A percentile compares a stretch with the other conserved stretches of the same genome.
These are phyloP conservation scores for Mythimna loreyi DNA, from an alignment of 2,888 invertebrate genomes.

Conservation along the genomic window DNA sequence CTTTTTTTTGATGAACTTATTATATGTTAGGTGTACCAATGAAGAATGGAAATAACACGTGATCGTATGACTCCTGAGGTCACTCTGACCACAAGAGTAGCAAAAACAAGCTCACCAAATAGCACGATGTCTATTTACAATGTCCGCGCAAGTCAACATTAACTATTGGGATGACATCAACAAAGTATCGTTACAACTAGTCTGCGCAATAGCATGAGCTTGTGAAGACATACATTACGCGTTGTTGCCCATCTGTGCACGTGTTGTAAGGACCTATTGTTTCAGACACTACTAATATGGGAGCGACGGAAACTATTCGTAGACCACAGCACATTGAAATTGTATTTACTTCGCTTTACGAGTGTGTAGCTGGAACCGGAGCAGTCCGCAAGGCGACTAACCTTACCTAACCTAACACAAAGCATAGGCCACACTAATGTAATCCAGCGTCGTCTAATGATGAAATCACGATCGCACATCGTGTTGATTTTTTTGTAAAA, in stretches of 20 bases:
- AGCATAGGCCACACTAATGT: no score
- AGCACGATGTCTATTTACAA: not conserved
- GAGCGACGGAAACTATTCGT: not conserved
- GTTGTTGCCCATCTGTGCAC: not conserved
- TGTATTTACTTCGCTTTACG: not conserved
- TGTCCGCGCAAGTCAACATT: not conserved
- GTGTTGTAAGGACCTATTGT: conserved; percentile 29
- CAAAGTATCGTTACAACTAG: not conserved
- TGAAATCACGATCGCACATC: no score
- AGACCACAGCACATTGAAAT: not conserved
- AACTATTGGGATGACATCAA: not conserved
- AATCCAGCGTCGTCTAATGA: no score
- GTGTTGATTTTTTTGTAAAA: no score
- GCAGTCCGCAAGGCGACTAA: not conserved
- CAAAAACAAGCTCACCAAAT: conserved; percentile 13
- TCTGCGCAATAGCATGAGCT: not conserved
- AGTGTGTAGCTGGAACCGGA: not conserved
- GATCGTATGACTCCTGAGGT: not conserved
- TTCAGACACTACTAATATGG: not conserved
- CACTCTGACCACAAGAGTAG: not conserved
- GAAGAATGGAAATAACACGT: no score
- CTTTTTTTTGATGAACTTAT: no score
- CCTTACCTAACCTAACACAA: no score
- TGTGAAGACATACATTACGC: conserved; percentile 16
- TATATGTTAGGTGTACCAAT: no score